Evolutionary conservation across 2,888 invertebrate species (phyloP), one percentile per base, ranked within the genome.

Genomic region (Alentia gelatinosa): DNA sequence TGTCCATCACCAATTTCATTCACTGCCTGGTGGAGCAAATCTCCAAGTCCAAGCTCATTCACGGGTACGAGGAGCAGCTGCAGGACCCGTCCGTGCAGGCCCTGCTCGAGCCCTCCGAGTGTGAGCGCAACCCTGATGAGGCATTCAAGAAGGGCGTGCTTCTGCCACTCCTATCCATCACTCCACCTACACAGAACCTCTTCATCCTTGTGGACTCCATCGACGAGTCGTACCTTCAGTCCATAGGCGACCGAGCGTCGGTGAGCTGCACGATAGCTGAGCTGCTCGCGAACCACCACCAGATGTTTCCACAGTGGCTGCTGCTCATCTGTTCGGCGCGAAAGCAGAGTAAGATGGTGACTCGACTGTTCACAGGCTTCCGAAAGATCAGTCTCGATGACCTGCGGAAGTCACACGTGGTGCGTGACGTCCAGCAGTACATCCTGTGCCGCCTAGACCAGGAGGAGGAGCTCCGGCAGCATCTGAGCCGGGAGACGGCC

Each of bases 371-470:
- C 94, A 96, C 97, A 91, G 96, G 99, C 5, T 99, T 99, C 96
- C 97, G 99, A 35, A 99, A 99, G 96, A 95, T 99, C 93, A 98
- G 98, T 0, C 96, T 99, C 93, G 99, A 99, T 95, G 99, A 99
- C 96, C 96, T 99, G 92, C 97, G 98, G 35, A 96, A 98, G 98
- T 95, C 96, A 0, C 96, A 96, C 93, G 99, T 99, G 5, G 98
- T 99, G 0, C 97, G 98, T 5, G 99, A 99, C 96, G 98, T 99
- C 0, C 99, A 99, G 96, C 98, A 99, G 94, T 99, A 99, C 95
- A 99, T 99, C 91, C 97, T 99, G 19, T 95, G 95, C 92, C 97
- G 99, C 0, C 96, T 99, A 56, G 99, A 99, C 95, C 97, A 98
- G 15, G 99, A 99, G 95, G 98, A 98, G 33, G 97, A 98, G 40